A percentile compares a stretch with the other conserved stretches of the same genome.
Conservation (phyloP, 2,113 vertebrate species). For the Trachemys scripta region DNA sequence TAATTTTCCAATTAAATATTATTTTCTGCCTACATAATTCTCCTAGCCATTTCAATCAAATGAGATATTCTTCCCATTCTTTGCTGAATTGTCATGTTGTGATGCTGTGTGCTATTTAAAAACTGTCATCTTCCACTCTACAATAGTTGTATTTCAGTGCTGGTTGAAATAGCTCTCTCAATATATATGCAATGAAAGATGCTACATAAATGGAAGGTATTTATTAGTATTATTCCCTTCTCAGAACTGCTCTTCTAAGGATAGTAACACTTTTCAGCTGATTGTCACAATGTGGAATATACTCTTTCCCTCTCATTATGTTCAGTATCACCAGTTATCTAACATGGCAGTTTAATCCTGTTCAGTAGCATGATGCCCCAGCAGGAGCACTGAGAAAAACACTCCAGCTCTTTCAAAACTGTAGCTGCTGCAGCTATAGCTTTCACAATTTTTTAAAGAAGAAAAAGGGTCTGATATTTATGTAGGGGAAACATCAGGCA, state of each 20-base stretch:
- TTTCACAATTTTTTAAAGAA: background rate
- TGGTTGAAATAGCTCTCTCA: background rate
- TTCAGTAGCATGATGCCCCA: background rate
- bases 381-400: background rate
- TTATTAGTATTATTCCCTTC: constrained; percentile 1
- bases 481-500: constrained; percentile 1
- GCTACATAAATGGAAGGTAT: background rate
- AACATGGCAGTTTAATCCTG: background rate
- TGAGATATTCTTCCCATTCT: background rate
- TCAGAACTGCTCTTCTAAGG: background rate
- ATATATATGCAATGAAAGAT: background rate
- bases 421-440: background rate
- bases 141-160: constrained; percentile 11
- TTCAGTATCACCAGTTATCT: background rate
- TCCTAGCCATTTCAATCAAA: constrained; percentile 1
- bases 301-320: background rate
- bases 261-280: background rate
- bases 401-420: background rate
- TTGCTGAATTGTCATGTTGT: background rate
- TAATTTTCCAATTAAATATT: background rate
- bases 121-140: background rate
- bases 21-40: background rate
- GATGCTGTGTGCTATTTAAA: background rate
- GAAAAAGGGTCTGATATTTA: background rate
- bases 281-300: background rate